These are phyloP conservation scores for Euthynnus affinis DNA, from an alignment of 2,797 vertebrate species.

Conservation along the genomic window DNA sequence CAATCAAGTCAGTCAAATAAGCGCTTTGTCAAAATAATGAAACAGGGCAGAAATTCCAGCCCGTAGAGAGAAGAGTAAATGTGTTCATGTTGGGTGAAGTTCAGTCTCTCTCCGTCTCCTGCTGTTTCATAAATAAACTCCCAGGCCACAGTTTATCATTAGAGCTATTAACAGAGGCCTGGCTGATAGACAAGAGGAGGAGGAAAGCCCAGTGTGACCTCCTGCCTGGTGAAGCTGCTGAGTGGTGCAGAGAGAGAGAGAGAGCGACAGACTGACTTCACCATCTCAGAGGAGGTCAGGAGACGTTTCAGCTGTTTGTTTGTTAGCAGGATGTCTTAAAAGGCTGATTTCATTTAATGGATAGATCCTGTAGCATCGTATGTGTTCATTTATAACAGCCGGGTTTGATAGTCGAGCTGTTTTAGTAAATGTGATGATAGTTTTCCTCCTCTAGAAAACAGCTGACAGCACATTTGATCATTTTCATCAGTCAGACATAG, in stretches of 20 bases:
- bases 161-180: slow-evolving; percentile 26
- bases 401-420: too few relatives aligned
- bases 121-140: slow-evolving; percentile 57
- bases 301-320: too few relatives aligned
- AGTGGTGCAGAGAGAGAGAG: slow-evolving; percentile 38
- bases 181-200: slow-evolving; percentile 43
- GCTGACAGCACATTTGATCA: too few relatives aligned
- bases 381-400: too few relatives aligned
- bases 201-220: slow-evolving; percentile 35
- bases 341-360: too few relatives aligned
- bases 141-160: slow-evolving; percentile 42
- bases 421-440: too few relatives aligned
- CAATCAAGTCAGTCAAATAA: slow-evolving; percentile 9
- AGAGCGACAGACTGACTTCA: slow-evolving; percentile 29
- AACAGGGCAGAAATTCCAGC: background rate
- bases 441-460: too few relatives aligned
- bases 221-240: slow-evolving; percentile 15
- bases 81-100: background rate
- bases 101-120: background rate
- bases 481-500: too few relatives aligned
- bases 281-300: slow-evolving; percentile 5
- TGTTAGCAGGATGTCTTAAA: too few relatives aligned
- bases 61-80: background rate
- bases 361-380: too few relatives aligned
- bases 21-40: slow-evolving; percentile 20